These are phyloP conservation scores for Apolygus lucorum DNA, from an alignment of 1,140 invertebrate species.

Conservation along the genomic window DNA sequence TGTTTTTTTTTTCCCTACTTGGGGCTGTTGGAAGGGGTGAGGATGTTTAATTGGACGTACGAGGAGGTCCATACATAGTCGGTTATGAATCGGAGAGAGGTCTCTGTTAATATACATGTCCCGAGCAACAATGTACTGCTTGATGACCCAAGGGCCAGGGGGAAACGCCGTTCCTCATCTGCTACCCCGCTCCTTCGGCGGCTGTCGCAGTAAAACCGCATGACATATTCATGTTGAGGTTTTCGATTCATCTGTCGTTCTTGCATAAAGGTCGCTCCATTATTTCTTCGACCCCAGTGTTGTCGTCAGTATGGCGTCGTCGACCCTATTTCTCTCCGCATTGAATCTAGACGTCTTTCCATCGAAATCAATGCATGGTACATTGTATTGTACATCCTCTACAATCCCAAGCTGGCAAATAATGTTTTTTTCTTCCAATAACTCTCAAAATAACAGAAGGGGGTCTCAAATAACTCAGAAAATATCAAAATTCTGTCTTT, in stretches of 20 bases:
- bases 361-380: no score
- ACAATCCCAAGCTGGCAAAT: no score
- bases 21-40: not conserved
- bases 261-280: not conserved
- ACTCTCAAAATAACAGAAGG: no score
- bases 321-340: no score
- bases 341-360: no score
- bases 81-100: not conserved
- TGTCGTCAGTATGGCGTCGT: no score
- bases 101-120: not conserved
- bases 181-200: no score
- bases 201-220: not conserved
- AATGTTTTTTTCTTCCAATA: no score
- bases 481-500: no score
- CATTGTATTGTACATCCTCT: no score
- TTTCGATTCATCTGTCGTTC: not conserved
- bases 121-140: not conserved
- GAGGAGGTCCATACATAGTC: not conserved
- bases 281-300: not conserved
- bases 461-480: no score
- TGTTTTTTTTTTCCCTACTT: not conserved
- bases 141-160: not conserved
- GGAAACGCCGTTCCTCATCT: not conserved
- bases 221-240: not conserved
- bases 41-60: no score